phyloP scores from a whole-genome alignment of 1,140 invertebrate species.

The Aricia agestis region DNA sequence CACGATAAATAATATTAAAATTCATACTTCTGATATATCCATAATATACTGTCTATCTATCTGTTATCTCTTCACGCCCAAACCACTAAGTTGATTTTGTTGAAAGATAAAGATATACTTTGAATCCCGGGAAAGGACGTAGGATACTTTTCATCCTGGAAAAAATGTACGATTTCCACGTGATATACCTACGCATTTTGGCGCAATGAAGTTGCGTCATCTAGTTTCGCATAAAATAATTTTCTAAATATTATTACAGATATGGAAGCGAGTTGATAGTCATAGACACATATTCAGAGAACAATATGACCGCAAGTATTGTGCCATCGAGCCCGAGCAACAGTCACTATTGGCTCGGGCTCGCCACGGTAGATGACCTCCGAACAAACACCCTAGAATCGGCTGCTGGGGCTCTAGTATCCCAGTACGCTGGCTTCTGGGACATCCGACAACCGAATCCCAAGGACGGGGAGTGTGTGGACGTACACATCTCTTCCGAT shows the following conservation, averaged over 20 bases:
- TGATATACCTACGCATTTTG: no score
- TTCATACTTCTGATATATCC: no score
- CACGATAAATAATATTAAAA: no score
- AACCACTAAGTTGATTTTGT: no score
- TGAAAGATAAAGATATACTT: no score
- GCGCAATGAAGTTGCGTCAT: no score
- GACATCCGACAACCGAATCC: conserved; percentile 91
- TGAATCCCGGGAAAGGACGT: no score
- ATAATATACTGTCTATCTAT: no score
- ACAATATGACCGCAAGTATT: conserved; percentile 91
- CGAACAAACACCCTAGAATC: conserved; percentile 95
- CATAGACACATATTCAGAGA: conserved; percentile 91
- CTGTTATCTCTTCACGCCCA: no score
- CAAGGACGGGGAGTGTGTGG: conserved; percentile 91
- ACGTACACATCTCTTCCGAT: conserved; percentile 84
- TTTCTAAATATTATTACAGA: conserved; percentile 71
- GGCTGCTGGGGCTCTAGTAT: conserved; percentile 91
- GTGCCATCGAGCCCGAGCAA: conserved; percentile 79
- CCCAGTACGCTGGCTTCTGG: conserved; percentile 96
- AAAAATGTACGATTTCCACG: no score
- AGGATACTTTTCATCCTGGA: no score
- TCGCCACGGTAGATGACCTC: conserved; percentile 92
- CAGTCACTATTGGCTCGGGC: conserved; percentile 90
- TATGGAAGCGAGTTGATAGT: conserved; percentile 95
- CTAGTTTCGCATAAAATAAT: neutral